Evolutionary conservation across 2,888 invertebrate species (phyloP).

Genomic region (Andrena fulva): DNA sequence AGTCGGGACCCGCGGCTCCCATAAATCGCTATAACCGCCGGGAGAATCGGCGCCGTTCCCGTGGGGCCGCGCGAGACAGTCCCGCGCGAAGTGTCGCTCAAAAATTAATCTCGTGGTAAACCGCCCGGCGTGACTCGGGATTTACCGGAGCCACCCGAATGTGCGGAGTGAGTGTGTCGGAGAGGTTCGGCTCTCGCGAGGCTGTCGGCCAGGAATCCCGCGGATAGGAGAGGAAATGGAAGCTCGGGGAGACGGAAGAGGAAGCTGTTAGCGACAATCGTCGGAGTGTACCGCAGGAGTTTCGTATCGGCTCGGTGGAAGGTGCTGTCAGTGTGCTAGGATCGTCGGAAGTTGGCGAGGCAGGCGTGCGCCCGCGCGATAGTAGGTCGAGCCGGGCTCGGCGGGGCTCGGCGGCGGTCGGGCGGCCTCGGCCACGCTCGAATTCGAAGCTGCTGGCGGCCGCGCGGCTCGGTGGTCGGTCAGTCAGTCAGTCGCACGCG

Average conservation of each 20-base stretch:
- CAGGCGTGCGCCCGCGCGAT: slow-evolving; percentile 60
- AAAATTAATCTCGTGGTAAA: background rate
- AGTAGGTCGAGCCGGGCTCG: slow-evolving; percentile 74
- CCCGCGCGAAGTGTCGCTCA: background rate
- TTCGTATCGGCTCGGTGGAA: background rate
- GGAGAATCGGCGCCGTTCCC: background rate
- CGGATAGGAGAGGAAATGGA: background rate
- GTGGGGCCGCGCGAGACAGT: too few relatives aligned
- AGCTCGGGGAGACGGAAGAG: background rate
- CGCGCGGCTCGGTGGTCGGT: slow-evolving; percentile 45
- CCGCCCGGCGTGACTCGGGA: background rate
- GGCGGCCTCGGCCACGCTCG: slow-evolving; percentile 49
- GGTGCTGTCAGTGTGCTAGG: slow-evolving; percentile 45
- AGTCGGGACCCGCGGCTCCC: slow-evolving; percentile 38
- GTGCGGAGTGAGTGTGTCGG: slow-evolving; percentile 6
- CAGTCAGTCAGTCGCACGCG: slow-evolving; percentile 71
- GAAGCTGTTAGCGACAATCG: slow-evolving; percentile 9
- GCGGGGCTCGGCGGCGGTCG: slow-evolving; percentile 50
- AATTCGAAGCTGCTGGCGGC: slow-evolving; percentile 68
- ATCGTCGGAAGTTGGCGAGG: slow-evolving; percentile 36
- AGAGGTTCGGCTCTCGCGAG: background rate
- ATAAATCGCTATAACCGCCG: slow-evolving; percentile 22
- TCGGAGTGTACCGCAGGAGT: background rate
- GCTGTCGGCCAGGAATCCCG: background rate
- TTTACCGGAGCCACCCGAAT: slow-evolving; percentile 2